Conservation (phyloP, 2,888 invertebrate genomes). For the Chloroclysta siterata region DNA sequence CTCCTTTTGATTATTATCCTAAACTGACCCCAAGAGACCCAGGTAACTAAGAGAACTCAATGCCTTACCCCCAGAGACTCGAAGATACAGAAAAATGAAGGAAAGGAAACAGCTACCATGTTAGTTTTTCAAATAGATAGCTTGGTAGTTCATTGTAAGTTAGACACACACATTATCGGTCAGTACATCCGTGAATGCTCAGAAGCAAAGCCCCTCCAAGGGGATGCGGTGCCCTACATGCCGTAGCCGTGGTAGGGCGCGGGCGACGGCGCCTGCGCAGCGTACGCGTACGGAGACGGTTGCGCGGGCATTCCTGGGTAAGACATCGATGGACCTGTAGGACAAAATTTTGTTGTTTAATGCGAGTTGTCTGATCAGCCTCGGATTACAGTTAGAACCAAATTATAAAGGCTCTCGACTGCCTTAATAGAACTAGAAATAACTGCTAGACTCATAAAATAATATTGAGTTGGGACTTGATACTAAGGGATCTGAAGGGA, state of each 20-base stretch:
- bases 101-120: not conserved
- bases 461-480: too few species aligned
- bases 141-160: not conserved
- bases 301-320: constrained; percentile 75
- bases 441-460: too few species aligned
- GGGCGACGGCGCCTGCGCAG: constrained; percentile 81
- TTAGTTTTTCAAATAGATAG: not conserved
- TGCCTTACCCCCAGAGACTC: too few species aligned
- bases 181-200: constrained; percentile 34
- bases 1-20: too few species aligned
- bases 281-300: constrained; percentile 81
- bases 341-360: too few species aligned
- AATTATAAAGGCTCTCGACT: too few species aligned
- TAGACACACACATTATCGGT: constrained; percentile 10
- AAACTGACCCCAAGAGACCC: too few species aligned
- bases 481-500: too few species aligned
- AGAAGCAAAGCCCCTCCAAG: constrained; percentile 54
- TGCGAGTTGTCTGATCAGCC: too few species aligned
- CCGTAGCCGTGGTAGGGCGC: constrained; percentile 84
- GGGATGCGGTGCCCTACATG: constrained; percentile 72
- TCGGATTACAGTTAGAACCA: too few species aligned
- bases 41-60: too few species aligned
- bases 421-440: too few species aligned
- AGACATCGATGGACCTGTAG: constrained; percentile 78
- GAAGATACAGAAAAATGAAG: not conserved